phyloP scores from a whole-genome alignment of 2,113 vertebrate species.

The Neogobius melanostomus region DNA sequence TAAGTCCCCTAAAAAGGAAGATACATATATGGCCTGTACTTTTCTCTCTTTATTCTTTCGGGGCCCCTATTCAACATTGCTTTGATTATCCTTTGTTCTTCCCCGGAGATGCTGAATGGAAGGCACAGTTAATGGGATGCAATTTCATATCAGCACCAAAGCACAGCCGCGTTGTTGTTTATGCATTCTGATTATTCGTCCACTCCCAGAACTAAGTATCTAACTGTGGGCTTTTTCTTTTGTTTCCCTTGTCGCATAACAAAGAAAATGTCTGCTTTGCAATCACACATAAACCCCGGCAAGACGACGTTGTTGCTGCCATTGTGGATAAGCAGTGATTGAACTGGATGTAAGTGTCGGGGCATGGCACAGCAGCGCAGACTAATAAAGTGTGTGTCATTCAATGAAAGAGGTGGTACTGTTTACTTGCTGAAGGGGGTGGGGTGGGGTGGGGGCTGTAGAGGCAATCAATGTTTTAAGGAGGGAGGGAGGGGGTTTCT shows the following conservation, averaged over 20 bases:
- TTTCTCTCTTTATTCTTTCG: constrained; percentile 18
- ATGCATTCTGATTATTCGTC: constrained; percentile 63
- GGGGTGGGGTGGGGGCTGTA: constrained; percentile 18
- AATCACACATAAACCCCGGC: constrained; percentile 60
- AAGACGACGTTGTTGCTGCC: constrained; percentile 50
- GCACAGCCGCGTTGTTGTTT: constrained; percentile 57
- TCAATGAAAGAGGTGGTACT: constrained; percentile 48
- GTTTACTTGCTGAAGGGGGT: constrained; percentile 34
- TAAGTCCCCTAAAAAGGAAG: too few species aligned
- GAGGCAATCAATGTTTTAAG: constrained; percentile 31
- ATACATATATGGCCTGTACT: too few species aligned
- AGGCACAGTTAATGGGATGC: constrained; percentile 58
- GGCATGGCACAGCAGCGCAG: constrained; percentile 56
- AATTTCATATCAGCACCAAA: constrained; percentile 67
- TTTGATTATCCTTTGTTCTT: constrained; percentile 65
- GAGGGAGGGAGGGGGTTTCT: background rate
- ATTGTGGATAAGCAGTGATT: constrained; percentile 64
- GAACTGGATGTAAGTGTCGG: constrained; percentile 46
- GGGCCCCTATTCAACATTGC: constrained; percentile 45
- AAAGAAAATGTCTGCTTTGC: constrained; percentile 60
- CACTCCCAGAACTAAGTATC: constrained; percentile 53
- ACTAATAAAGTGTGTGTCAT: constrained; percentile 67
- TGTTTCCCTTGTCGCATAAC: constrained; percentile 49
- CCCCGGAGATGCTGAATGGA: constrained; percentile 60
- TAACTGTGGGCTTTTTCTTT: constrained; percentile 54